Percentiles rank a stretch among this genome's conserved stretches.
Conservation (phyloP, 2,797 vertebrate genomes). For the Coranthus polyacanthus region DNA sequence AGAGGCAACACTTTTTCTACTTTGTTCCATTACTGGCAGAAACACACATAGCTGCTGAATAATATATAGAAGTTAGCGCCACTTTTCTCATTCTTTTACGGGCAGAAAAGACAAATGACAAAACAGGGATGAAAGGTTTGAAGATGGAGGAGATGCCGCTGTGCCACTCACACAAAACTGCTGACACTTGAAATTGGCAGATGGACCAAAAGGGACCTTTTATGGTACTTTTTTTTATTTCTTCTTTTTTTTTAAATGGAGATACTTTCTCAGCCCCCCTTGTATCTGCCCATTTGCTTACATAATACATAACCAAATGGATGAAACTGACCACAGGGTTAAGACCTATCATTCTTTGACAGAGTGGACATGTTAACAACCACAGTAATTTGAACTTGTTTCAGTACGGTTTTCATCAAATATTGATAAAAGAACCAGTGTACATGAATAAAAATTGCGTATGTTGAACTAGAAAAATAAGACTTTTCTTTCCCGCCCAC, state of each 20-base stretch:
- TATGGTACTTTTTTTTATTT: constrained; percentile 39
- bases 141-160: constrained; percentile 6
- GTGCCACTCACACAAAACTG: constrained; percentile 61
- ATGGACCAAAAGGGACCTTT: constrained; percentile 47
- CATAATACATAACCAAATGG: constrained; percentile 17
- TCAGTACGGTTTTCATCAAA: too few relatives aligned
- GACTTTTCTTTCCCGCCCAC: too few relatives aligned
- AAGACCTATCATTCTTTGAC: neutral
- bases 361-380: too few relatives aligned
- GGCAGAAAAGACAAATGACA: constrained; percentile 47
- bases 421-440: too few relatives aligned
- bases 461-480: too few relatives aligned
- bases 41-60: constrained; percentile 68
- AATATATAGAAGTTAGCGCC: constrained; percentile 64
- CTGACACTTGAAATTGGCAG: constrained; percentile 63
- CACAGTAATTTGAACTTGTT: too few relatives aligned
- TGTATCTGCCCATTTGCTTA: constrained; percentile 14
- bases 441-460: too few relatives aligned
- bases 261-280: neutral
- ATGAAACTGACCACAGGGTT: neutral
- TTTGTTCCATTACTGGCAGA: constrained; percentile 75
- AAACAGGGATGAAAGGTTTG: constrained; percentile 40
- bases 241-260: constrained; percentile 44
- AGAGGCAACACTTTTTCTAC: constrained; percentile 62
- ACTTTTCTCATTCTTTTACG: constrained; percentile 48